Evolutionary conservation across 2,113 vertebrate genomes (phyloP), one percentile per base, ranked within the genome.

Genomic region (Casuarius casuarius): DNA sequence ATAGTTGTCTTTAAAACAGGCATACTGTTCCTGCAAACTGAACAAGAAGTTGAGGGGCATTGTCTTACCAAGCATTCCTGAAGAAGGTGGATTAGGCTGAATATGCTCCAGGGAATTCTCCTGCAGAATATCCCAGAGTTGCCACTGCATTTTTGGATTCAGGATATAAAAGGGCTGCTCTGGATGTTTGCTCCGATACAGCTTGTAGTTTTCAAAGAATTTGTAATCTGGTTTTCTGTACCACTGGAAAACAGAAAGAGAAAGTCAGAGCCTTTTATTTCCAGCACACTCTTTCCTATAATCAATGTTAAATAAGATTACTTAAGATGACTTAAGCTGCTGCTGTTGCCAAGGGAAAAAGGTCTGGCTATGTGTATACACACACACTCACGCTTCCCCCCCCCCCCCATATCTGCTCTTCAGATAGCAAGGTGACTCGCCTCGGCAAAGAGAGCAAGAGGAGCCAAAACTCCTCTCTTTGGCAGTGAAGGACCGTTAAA

Each of bases 51-150:
- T 82, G 44, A 83, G 31, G n/a, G 25, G 4, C 54, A 13, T 51
- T 70, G 51, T 84, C 97, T 98, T 93, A 98, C 98, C 98, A 5
- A 98, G 97, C 97, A 98, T 98, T 76, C 98, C 98, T 33, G 98
- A 99, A 12, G 98, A 99, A 0, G 98, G 98, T 22, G 98, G 98
- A 67, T 98, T 98, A 80, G 98, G 98, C 68, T 99, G 98, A 91
- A 98, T 98, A 8, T 97, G 51, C 75, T 98, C 98, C 12, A 96
- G 49, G 29, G 98, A 97, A 79, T 98, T 98, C 90, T 98, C 98
- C 56, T 99, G 98, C 81, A 98, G 95, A 71, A 99, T 90, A 63
- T 98, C 97, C 98, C 98, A 98, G 31, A 99, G 97, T 4, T 98
- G 97, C 98, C 98, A 99, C 17, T 98, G 97, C 97, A 98, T 97